phyloP scores from a whole-genome alignment of 1,140 invertebrate genomes.

The Trichoplusia ni region DNA sequence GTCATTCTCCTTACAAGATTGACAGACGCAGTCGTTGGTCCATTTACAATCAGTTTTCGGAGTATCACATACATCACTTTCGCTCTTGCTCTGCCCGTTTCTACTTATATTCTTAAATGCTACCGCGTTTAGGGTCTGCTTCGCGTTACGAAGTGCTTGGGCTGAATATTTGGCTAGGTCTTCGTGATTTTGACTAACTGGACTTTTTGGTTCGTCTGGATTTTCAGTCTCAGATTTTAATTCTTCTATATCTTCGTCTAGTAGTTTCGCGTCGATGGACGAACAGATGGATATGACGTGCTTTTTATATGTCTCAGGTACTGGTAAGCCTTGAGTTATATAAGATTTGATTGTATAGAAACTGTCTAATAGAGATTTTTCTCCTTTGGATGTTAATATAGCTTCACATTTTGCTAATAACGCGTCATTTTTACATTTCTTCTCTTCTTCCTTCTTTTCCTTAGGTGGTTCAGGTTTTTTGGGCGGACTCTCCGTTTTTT shows the following conservation, averaged over 20 bases:
- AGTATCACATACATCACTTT: conserved; percentile 63
- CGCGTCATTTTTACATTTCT: conserved; percentile 56
- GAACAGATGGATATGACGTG: conserved; percentile 70
- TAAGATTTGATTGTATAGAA: conserved; percentile 73
- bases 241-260: conserved; percentile 68
- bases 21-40: conserved; percentile 69
- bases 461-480: conserved; percentile 50
- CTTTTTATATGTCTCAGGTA: conserved; percentile 68
- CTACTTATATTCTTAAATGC: conserved; percentile 64
- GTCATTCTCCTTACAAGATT: conserved; percentile 52
- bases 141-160: conserved; percentile 66
- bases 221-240: conserved; percentile 47
- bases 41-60: conserved; percentile 70
- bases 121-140: conserved; percentile 68
- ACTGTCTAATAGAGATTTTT: conserved; percentile 67
- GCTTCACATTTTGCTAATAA: conserved; percentile 68
- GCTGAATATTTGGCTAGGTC: conserved; percentile 71
- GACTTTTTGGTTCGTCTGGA: conserved; percentile 26
- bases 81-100: conserved; percentile 62
- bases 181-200: conserved; percentile 54
- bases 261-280: conserved; percentile 62
- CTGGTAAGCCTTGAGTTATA: conserved; percentile 63
- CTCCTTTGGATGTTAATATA: conserved; percentile 64
- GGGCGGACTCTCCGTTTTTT: conserved; percentile 51
- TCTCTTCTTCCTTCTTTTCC: conserved; percentile 54